Evolutionary conservation across 2,888 invertebrate genomes (phyloP), one percentile per base, ranked within the genome.

Genomic region (Monopis laevigella): DNA sequence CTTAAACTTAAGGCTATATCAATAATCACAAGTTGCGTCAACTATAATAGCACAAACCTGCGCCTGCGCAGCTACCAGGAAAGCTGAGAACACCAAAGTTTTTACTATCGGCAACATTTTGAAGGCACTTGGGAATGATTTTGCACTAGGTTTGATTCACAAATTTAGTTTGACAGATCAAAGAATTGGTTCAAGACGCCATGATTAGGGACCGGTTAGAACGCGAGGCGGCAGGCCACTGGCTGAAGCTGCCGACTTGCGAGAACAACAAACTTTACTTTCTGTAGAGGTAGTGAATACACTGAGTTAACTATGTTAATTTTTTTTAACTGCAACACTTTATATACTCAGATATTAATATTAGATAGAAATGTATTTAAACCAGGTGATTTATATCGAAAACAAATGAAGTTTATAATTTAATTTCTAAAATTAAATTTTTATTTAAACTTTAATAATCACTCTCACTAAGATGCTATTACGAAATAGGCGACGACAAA

Each of bases 261-360:
- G 26, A 30, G 53, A 59, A 63, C 61, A 62, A 70, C 66, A 60
- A 69, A 71, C 65, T 74, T 74, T 73, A 77, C 73, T 75, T 77
- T 78, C 72, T 55, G 77, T 56, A 54, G 56, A 55, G 69, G 67
- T 51, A 46, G 65, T 50, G 70, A 65, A 56, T 65, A 77, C 67
- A 73, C 52, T 19, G n/a, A n/a, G n/a, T n/a, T n/a, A n/a, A n/a
- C n/a, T n/a, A n/a, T n/a, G n/a, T n/a, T n/a, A n/a, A n/a, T n/a
- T n/a, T n/a, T n/a, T n/a, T n/a, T n/a, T n/a, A n/a, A n/a, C n/a
- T n/a, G n/a, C n/a, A n/a, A n/a, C n/a, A n/a, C n/a, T n/a, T n/a
- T n/a, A n/a, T n/a, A n/a, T n/a, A n/a, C n/a, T n/a, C n/a, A n/a
- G n/a, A n/a, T n/a, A n/a, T n/a, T n/a, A n/a, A n/a, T n/a, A n/a